Conservation (phyloP, 2,113 vertebrate genomes). For the Mionectes macconnelli region DNA sequence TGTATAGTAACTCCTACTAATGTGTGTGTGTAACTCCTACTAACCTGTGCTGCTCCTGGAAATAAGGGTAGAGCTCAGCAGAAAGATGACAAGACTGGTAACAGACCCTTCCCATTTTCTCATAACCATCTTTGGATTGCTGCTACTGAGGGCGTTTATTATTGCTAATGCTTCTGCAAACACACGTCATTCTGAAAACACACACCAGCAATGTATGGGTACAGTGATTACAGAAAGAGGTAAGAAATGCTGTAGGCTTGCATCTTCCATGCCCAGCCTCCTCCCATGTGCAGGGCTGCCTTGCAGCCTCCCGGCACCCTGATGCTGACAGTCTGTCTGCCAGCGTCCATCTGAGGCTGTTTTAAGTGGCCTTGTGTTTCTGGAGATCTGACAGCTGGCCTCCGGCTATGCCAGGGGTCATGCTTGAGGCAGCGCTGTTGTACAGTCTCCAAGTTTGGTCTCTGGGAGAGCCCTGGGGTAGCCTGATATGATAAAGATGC, state of each 20-base stretch:
- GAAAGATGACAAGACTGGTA: neutral
- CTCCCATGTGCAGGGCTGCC: neutral
- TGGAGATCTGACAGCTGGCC: neutral
- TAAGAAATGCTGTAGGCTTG: neutral
- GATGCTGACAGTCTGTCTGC: neutral
- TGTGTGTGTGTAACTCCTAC: too few species aligned
- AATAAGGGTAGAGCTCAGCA: neutral
- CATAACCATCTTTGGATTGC: neutral
- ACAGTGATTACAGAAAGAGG: neutral
- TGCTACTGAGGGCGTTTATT: neutral
- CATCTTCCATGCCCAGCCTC: neutral
- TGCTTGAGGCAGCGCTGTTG: neutral
- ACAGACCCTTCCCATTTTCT: neutral
- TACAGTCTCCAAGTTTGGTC: neutral
- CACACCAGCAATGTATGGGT: neutral
- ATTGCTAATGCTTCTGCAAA: neutral
- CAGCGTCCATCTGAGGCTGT: accelerated
- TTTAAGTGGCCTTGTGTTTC: neutral
- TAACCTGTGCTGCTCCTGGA: neutral
- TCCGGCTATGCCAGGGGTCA: neutral
- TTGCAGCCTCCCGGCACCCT: neutral
- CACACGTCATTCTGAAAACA: neutral
- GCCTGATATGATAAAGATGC: neutral
- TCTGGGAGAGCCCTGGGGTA: neutral
- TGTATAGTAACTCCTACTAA: neutral